These are phyloP conservation scores for Phlogophora meticulosa DNA, from an alignment of 2,888 invertebrate genomes.

Conservation along the genomic window DNA sequence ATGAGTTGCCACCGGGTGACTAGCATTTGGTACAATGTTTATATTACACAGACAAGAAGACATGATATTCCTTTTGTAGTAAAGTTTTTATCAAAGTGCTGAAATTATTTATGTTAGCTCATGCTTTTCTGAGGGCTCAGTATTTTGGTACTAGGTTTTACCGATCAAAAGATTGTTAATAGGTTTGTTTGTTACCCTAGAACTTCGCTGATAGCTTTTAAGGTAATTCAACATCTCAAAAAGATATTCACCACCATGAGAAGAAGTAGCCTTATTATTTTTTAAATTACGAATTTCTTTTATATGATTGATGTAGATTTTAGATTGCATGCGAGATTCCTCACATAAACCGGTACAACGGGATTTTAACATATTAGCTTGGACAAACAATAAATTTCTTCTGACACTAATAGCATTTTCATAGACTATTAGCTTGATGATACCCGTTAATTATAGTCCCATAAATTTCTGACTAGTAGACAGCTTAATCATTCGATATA, in stretches of 20 bases:
- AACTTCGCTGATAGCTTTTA: too few relatives aligned
- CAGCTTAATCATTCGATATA: background rate
- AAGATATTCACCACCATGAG: too few relatives aligned
- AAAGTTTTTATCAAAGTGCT: too few relatives aligned
- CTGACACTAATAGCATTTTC: slow-evolving; percentile 32
- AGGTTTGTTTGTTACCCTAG: too few relatives aligned
- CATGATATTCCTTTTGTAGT: background rate
- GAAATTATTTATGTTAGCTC: too few relatives aligned
- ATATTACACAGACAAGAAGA: slow-evolving; percentile 3
- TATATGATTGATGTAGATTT: slow-evolving; percentile 44
- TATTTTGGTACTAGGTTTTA: too few relatives aligned
- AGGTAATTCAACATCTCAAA: too few relatives aligned
- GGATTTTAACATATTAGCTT: slow-evolving; percentile 1
- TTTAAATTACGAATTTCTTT: slow-evolving; percentile 39
- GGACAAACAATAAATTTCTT: slow-evolving; percentile 31
- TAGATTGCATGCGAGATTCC: slow-evolving; percentile 19
- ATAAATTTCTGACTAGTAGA: slow-evolving; percentile 13
- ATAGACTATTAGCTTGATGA: slow-evolving; percentile 17
- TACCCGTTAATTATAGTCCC: slow-evolving; percentile 12
- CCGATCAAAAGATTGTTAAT: too few relatives aligned
- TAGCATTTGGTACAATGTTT: background rate
- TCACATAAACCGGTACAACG: slow-evolving; percentile 44
- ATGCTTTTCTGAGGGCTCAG: too few relatives aligned
- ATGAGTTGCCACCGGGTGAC: background rate
- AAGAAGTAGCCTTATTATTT: too few relatives aligned